phyloP scores from a whole-genome alignment of 2,113 vertebrate species.

The Gorsachius goisagi region DNA sequence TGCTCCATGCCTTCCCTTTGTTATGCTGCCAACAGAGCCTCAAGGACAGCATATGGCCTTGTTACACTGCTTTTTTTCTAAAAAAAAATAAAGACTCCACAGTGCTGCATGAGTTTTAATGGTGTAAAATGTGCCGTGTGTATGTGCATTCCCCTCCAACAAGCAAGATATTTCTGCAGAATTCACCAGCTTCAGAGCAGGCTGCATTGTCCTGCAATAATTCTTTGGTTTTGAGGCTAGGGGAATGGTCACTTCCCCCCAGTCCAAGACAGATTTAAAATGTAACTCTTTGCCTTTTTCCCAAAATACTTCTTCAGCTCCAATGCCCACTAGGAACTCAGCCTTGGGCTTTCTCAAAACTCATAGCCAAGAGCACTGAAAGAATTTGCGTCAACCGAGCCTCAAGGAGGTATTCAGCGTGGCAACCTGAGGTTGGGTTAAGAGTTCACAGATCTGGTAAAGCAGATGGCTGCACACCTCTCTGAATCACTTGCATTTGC shows the following conservation, averaged over 20 bases:
- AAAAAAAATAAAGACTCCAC: not conserved
- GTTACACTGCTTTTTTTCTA: not conserved
- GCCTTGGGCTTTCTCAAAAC: not conserved
- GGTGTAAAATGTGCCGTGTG: not conserved
- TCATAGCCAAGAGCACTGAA: not conserved
- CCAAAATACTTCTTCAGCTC: not conserved
- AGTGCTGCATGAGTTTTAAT: not conserved
- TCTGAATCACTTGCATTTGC: not conserved
- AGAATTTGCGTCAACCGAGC: not conserved
- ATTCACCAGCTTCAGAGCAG: not conserved
- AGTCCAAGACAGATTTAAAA: not conserved
- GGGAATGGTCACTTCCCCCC: not conserved
- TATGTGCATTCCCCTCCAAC: not conserved
- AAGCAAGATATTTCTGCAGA: not conserved
- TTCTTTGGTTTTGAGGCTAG: not conserved
- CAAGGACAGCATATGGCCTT: slow-evolving; percentile 57
- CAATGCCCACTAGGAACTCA: not conserved
- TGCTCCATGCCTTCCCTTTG: slow-evolving; percentile 25
- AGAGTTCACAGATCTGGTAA: not conserved
- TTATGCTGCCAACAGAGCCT: slow-evolving; percentile 42
- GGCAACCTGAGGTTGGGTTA: not conserved
- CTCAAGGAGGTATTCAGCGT: not conserved
- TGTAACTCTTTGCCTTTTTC: not conserved
- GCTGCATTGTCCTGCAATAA: not conserved
- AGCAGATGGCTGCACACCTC: not conserved